Percentiles rank a stretch among this genome's conserved stretches.
These are phyloP conservation scores for Crotalus viridis DNA, from an alignment of 2,113 vertebrate genomes.

Conservation along the genomic window DNA sequence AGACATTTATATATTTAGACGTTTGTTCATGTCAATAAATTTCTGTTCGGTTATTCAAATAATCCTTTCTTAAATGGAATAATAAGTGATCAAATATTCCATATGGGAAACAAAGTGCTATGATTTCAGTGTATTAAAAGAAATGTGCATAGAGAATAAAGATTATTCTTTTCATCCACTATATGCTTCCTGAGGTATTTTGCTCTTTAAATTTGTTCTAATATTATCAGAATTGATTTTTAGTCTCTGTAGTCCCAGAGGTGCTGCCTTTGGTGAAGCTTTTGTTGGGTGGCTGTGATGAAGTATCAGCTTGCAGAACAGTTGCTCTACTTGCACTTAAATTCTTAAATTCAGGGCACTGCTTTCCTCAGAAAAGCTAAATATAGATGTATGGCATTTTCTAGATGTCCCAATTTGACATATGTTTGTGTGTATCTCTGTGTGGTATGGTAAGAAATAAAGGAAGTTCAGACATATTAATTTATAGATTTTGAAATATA, in stretches of 20 bases:
- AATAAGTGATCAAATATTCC: slow-evolving; percentile 25
- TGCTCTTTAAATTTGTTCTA: slow-evolving; percentile 72
- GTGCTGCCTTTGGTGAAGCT: slow-evolving; percentile 71
- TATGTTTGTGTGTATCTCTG: background rate
- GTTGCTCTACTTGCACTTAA: slow-evolving; percentile 73
- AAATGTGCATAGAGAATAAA: slow-evolving; percentile 43
- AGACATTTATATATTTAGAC: background rate
- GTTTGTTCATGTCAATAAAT: slow-evolving; percentile 6
- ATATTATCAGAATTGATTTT: slow-evolving; percentile 76
- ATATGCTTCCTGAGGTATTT: slow-evolving; percentile 50
- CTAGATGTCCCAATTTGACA: slow-evolving; percentile 40
- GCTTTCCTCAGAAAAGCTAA: slow-evolving; percentile 51
- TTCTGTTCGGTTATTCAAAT: slow-evolving; percentile 31
- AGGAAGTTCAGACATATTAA: slow-evolving; percentile 42
- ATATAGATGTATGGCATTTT: slow-evolving; percentile 74
- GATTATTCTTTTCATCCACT: slow-evolving; percentile 58
- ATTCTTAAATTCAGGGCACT: slow-evolving; percentile 63
- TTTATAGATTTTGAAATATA: slow-evolving; percentile 55
- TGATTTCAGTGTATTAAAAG: slow-evolving; percentile 43
- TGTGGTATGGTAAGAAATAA: background rate
- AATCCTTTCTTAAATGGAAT: slow-evolving; percentile 28
- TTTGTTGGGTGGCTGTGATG: slow-evolving; percentile 67
- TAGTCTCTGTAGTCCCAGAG: slow-evolving; percentile 69
- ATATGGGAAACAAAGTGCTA: slow-evolving; percentile 31
- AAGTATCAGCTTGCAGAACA: slow-evolving; percentile 68